phyloP scores from a whole-genome alignment of 2,888 invertebrate genomes.

The Pristionchus japonicus region DNA sequence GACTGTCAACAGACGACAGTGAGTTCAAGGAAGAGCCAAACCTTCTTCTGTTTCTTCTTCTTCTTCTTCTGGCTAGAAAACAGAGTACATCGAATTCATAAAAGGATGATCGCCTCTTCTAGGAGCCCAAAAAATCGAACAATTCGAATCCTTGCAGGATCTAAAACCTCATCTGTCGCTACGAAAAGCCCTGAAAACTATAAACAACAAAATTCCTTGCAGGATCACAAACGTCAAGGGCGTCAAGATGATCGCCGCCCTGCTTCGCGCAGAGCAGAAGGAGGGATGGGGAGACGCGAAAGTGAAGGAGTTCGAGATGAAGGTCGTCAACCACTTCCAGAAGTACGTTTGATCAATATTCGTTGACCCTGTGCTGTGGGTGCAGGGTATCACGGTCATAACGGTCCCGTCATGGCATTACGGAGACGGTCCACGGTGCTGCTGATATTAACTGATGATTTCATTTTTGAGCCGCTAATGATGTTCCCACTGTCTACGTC shows the following conservation, averaged over 20 bases:
- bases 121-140: no score
- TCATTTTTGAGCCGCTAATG: constrained; percentile 1
- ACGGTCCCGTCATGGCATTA: no score
- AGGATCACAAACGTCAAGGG: constrained; percentile 64
- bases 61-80: no score
- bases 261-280: constrained; percentile 67
- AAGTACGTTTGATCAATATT: constrained; percentile 51
- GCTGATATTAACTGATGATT: no score
- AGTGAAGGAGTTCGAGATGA: constrained; percentile 70
- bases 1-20: neutral
- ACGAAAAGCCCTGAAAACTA: no score
- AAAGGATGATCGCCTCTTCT: no score
- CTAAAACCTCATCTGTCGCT: neutral
- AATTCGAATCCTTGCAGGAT: constrained; percentile 32
- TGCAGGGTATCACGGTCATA: no score
- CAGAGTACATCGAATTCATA: no score
- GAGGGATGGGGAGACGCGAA: constrained; percentile 64
- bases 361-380: no score
- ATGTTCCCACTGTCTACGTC: neutral
- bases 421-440: no score
- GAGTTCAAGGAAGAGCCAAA: no score
- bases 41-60: no score
- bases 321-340: constrained; percentile 65
- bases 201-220: neutral
- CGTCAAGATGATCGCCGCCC: constrained; percentile 69